phyloP scores from a whole-genome alignment of 2,113 vertebrate species.

The Regulus satrapa region DNA sequence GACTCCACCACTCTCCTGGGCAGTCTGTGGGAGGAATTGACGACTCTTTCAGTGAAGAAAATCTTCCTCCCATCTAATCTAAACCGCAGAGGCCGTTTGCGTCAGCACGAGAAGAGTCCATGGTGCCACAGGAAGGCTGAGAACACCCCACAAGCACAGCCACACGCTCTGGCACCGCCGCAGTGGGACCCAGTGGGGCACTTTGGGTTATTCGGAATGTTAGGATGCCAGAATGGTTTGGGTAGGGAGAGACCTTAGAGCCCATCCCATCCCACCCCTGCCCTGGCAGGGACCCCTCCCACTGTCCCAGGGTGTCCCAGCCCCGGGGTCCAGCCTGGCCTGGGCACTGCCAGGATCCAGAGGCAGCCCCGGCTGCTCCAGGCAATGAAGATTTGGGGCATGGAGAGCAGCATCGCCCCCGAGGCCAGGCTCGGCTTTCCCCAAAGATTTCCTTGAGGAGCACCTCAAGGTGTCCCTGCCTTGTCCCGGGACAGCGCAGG shows the following conservation, averaged over 20 bases:
- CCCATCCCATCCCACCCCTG: not conserved
- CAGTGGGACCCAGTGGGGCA: accelerated
- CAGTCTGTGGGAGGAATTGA: not conserved
- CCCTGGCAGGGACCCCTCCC: not conserved
- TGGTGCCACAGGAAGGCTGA: not conserved
- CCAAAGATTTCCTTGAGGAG: no score
- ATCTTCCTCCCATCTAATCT: not conserved
- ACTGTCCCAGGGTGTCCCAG: not conserved
- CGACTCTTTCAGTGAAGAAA: not conserved
- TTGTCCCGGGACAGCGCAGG: not conserved
- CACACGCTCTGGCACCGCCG: accelerated
- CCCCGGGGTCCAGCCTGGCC: not conserved
- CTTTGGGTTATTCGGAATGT: no score
- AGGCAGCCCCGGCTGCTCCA: not conserved
- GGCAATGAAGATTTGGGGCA: not conserved
- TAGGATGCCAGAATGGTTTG: not conserved
- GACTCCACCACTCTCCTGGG: not conserved
- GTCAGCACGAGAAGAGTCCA: accelerated
- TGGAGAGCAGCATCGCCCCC: no score
- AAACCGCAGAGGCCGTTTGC: not conserved
- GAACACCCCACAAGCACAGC: not conserved
- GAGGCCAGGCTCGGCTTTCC: accelerated
- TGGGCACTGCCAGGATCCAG: not conserved
- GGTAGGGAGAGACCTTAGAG: not conserved
- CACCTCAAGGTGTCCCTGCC: not conserved